These are phyloP conservation scores for Pteropus alecto DNA, from an alignment of 2,113 vertebrate species.

Conservation along the genomic window DNA sequence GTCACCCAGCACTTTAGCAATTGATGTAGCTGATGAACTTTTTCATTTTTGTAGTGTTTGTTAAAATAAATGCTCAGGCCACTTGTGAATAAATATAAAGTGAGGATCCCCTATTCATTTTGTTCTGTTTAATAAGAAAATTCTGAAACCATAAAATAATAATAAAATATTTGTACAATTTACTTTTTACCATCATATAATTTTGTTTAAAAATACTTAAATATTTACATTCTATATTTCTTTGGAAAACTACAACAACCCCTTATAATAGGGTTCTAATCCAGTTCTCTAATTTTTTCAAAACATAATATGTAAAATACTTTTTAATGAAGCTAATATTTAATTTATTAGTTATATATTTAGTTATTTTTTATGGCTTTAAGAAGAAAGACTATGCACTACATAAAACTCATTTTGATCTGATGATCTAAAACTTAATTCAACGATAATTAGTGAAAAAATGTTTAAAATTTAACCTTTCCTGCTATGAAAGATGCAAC, in stretches of 20 bases:
- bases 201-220: background rate
- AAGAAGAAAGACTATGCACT: background rate
- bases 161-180: slow-evolving; percentile 41
- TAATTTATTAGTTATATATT: background rate
- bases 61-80: slow-evolving; percentile 21
- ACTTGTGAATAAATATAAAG: background rate
- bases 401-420: background rate
- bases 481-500: background rate
- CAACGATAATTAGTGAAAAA: background rate
- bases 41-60: slow-evolving; percentile 23
- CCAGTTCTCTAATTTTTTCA: background rate
- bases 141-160: background rate
- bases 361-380: background rate
- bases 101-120: background rate
- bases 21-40: slow-evolving; percentile 13
- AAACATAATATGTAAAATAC: background rate
- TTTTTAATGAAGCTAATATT: background rate
- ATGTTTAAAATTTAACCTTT: background rate
- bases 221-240: background rate
- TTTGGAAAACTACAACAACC: background rate
- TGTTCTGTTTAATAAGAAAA: background rate
- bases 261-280: background rate
- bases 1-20: slow-evolving; percentile 53
- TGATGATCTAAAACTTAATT: background rate
- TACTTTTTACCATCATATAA: slow-evolving; percentile 6